Percentiles rank a stretch among this genome's conserved stretches.
phyloP scores from a whole-genome alignment of 2,113 vertebrate species.

The Zosterops lateralis region DNA sequence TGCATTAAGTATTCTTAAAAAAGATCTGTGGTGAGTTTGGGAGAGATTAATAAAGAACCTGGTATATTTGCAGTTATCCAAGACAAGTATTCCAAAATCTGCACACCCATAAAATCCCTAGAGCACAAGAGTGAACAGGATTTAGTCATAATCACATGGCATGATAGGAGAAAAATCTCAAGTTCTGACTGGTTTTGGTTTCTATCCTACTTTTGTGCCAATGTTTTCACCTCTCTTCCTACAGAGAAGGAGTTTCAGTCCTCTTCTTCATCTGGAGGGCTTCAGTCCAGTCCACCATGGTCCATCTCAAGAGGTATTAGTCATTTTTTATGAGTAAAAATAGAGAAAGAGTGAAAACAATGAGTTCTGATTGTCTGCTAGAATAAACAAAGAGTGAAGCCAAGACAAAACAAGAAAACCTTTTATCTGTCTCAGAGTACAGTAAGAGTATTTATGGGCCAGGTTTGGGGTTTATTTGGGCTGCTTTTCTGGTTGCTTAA shows the following conservation, averaged over 20 bases:
- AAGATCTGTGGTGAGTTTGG: neutral
- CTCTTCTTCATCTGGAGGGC: neutral
- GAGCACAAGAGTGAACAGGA: neutral
- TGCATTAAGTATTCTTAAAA: neutral
- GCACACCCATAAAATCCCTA: neutral
- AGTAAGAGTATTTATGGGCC: neutral
- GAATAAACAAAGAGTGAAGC: neutral
- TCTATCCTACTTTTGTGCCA: neutral
- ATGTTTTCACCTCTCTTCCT: neutral
- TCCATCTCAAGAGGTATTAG: neutral
- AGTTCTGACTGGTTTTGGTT: neutral
- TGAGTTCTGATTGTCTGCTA: neutral
- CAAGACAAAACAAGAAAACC: neutral
- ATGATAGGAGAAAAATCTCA: neutral
- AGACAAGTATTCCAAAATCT: neutral
- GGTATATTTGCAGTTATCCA: neutral
- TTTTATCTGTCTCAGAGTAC: neutral
- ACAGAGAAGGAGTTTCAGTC: neutral
- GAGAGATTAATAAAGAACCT: neutral
- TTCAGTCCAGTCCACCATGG: neutral
- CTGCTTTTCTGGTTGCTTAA: neutral
- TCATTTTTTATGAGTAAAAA: neutral
- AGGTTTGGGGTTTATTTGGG: neutral
- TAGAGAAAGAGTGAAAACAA: neutral
- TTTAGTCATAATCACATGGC: fast-evolving